phyloP scores from a whole-genome alignment of 1,140 invertebrate genomes.

The Lepidurus couesii region DNA sequence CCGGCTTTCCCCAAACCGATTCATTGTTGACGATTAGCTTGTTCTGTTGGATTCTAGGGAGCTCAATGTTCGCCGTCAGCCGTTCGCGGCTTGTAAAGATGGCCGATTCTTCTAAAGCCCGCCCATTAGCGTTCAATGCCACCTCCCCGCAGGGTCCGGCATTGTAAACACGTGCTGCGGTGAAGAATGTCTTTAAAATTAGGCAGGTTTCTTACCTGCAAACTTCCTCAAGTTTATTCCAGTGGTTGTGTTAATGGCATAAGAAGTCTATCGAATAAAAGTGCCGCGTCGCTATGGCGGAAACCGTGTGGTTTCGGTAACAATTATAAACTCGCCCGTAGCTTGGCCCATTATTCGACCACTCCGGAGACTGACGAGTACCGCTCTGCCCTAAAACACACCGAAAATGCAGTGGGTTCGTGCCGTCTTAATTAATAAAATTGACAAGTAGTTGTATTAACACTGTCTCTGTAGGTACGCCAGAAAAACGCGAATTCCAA shows the following conservation, averaged over 20 bases:
- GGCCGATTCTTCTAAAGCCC: too few relatives aligned
- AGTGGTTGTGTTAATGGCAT: neutral
- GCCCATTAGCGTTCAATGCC: too few relatives aligned
- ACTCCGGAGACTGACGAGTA: slow-evolving; percentile 37
- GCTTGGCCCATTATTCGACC: neutral
- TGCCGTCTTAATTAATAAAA: neutral
- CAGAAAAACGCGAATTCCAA: slow-evolving; percentile 68
- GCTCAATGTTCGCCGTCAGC: too few relatives aligned
- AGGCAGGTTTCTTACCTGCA: neutral
- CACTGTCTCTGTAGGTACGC: slow-evolving; percentile 33
- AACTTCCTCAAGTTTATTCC: neutral
- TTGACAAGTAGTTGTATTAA: slow-evolving; percentile 28
- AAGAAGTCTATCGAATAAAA: neutral
- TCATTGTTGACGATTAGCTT: too few relatives aligned
- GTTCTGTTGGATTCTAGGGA: too few relatives aligned
- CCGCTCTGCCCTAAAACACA: slow-evolving; percentile 43
- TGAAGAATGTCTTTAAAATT: neutral
- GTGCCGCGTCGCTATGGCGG: neutral
- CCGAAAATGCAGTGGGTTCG: slow-evolving; percentile 41
- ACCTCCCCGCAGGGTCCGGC: neutral
- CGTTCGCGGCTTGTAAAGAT: too few relatives aligned
- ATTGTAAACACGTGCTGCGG: neutral
- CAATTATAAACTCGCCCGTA: neutral
- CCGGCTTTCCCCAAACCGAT: too few relatives aligned
- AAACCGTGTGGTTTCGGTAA: neutral